phyloP scores from a whole-genome alignment of 2,888 invertebrate genomes.

The Bombylius major region DNA sequence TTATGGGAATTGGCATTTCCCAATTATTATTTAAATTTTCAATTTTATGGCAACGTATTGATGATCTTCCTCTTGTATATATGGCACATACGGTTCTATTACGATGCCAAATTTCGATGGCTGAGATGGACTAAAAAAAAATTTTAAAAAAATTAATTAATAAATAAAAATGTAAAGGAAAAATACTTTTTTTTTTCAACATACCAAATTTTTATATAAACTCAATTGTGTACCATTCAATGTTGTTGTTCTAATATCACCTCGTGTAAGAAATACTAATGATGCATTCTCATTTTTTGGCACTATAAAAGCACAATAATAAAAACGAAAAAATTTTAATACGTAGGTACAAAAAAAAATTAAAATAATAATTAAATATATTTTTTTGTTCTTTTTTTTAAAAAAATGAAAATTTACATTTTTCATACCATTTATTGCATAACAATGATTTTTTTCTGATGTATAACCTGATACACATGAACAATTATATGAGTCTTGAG shows the following conservation, averaged over 20 bases:
- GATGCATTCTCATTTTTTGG: constrained; percentile 50
- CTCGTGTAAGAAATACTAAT: constrained; percentile 54
- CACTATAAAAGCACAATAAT: constrained; percentile 36
- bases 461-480: constrained; percentile 60
- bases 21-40: constrained; percentile 49
- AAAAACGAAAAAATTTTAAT: neutral
- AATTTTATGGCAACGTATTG: constrained; percentile 51
- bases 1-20: constrained; percentile 44
- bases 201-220: constrained; percentile 16
- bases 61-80: constrained; percentile 42
- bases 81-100: constrained; percentile 61
- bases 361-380: too few relatives aligned
- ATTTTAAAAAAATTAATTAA: neutral
- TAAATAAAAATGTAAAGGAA: too few relatives aligned
- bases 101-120: constrained; percentile 53
- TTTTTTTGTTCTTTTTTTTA: neutral
- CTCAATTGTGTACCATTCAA: constrained; percentile 39
- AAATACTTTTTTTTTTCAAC: too few relatives aligned
- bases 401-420: neutral
- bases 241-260: constrained; percentile 49
- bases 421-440: constrained; percentile 54
- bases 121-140: constrained; percentile 21
- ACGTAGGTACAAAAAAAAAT: too few relatives aligned
- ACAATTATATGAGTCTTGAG: constrained; percentile 54
- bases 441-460: constrained; percentile 46